Evolutionary conservation across 2,797 vertebrate genomes (phyloP), one percentile per base, ranked within the genome.

Genomic region (Rhadinocentrus ornatus): DNA sequence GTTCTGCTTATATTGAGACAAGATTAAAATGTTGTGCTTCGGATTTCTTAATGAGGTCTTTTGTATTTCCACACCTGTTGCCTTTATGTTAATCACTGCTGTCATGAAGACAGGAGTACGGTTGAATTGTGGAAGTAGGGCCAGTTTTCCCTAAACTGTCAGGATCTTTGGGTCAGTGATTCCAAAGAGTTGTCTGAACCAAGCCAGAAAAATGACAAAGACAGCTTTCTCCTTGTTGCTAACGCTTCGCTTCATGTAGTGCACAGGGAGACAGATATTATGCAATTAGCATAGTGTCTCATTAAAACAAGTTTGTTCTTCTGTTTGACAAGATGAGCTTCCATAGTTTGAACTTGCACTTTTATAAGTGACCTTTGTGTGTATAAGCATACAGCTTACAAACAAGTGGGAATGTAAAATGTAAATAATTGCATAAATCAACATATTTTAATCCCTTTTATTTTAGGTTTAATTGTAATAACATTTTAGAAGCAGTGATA

Each of bases 141-240:
- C n/a, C 63, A 13, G 48, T 26, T 55, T 62, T 69, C 35, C 48
- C 54, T 27, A 57, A 27, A 54, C 52, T 46, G 53, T 24, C 27
- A 35, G 54, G 27, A 59, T 59, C 41, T 24, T 34, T 50, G 10
- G 57, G 24, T 54, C 13, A 20, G 22, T 65, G 68, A 57, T 31
- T 73, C 54, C 48, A 73, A 39, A 71, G n/a, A 35, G 29, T 32
- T 64, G 29, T 16, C 26, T 60, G 66, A 69, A 62, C 61, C 67
- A 69, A 64, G 56, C 63, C 56, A 35, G 72, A 66, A 74, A 75
- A 67, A 74, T 56, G 39, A 93, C 92, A 93, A 92, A 91, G 84
- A 26, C 48, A 8, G 52, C 83, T 81, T 93, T 93, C 75, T 89
- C 50, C 41, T 35, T 44, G 34, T 54, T 73, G 60, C 46, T 29